phyloP scores from a whole-genome alignment of 2,113 vertebrate genomes.

The Hemichromis elongatus region DNA sequence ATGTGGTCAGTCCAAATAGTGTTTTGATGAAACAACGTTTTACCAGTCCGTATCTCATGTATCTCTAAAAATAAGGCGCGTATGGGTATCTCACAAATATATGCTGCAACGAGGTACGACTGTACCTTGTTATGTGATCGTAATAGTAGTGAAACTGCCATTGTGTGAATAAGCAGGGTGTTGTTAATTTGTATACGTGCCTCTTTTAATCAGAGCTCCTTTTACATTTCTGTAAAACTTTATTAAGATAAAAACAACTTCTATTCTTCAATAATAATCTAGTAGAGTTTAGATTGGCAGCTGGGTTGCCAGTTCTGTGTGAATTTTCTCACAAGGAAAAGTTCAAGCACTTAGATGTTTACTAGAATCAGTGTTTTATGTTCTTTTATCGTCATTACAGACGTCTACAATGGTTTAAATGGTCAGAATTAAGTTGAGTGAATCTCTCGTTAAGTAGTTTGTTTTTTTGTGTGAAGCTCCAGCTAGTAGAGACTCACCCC shows the following conservation, averaged over 20 bases:
- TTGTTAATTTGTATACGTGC: slow-evolving; percentile 47
- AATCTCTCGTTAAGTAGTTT: not conserved
- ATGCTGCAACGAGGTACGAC: slow-evolving; percentile 47
- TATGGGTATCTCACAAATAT: slow-evolving; percentile 40
- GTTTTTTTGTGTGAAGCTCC: not conserved
- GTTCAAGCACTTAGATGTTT: slow-evolving; percentile 15
- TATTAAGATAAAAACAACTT: not conserved
- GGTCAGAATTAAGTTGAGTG: not conserved
- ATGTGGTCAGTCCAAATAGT: slow-evolving; percentile 20
- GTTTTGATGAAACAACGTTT: slow-evolving; percentile 26
- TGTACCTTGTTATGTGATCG: slow-evolving; percentile 14
- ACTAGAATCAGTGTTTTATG: slow-evolving; percentile 23
- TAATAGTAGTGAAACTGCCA: slow-evolving; percentile 56
- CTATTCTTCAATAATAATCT: not conserved
- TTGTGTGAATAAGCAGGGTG: slow-evolving; percentile 51
- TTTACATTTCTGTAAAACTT: slow-evolving; percentile 44
- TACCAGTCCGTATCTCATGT: slow-evolving; percentile 12
- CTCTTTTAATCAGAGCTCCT: slow-evolving; percentile 48
- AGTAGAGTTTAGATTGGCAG: slow-evolving; percentile 46
- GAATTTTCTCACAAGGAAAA: slow-evolving; percentile 3
- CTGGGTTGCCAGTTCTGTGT: slow-evolving; percentile 60
- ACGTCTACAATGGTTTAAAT: not conserved
- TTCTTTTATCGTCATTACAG: not conserved
- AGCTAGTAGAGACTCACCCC: not conserved
- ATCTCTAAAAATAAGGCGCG: slow-evolving; percentile 14